Evolutionary conservation across 2,888 invertebrate species (phyloP).

Genomic region (Agrenia bidenticulata): DNA sequence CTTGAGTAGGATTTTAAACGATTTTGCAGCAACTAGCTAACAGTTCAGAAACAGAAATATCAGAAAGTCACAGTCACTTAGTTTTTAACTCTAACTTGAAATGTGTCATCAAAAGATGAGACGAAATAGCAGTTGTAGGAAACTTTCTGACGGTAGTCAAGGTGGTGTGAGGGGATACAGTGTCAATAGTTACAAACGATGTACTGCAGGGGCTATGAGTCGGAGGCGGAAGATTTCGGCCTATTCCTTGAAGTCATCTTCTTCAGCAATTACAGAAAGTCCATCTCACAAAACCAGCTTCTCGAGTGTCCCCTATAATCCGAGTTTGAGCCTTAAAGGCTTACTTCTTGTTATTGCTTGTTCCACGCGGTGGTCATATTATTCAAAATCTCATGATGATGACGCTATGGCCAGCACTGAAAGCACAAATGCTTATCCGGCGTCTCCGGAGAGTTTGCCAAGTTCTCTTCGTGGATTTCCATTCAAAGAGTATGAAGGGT

Average conservation of each 20-base stretch:
- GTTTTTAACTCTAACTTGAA: too few relatives aligned
- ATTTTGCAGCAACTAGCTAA: too few relatives aligned
- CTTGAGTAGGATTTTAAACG: too few relatives aligned
- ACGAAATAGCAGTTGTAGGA: not conserved
- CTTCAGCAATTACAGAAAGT: not conserved
- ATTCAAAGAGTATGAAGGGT: too few relatives aligned
- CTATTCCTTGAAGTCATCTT: slow-evolving; percentile 2
- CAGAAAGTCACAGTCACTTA: too few relatives aligned
- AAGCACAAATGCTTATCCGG: too few relatives aligned
- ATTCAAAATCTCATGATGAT: too few relatives aligned
- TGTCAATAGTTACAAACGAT: slow-evolving; percentile 7
- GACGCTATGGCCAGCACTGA: too few relatives aligned
- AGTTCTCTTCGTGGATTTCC: too few relatives aligned
- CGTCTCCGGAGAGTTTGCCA: too few relatives aligned
- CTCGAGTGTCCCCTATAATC: not conserved
- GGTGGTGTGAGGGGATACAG: not conserved
- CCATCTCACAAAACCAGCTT: not conserved
- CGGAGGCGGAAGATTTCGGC: slow-evolving; percentile 13
- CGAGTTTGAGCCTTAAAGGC: not conserved
- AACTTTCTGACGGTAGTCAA: slow-evolving; percentile 8
- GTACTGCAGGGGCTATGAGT: not conserved
- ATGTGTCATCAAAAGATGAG: not conserved
- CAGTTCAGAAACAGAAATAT: too few relatives aligned
- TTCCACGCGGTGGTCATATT: slow-evolving; percentile 6
- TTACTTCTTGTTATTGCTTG: slow-evolving; percentile 6